These are phyloP conservation scores for Ricordea florida DNA, from an alignment of 92 coral and sea anemone genomes.

Conservation along the genomic window DNA sequence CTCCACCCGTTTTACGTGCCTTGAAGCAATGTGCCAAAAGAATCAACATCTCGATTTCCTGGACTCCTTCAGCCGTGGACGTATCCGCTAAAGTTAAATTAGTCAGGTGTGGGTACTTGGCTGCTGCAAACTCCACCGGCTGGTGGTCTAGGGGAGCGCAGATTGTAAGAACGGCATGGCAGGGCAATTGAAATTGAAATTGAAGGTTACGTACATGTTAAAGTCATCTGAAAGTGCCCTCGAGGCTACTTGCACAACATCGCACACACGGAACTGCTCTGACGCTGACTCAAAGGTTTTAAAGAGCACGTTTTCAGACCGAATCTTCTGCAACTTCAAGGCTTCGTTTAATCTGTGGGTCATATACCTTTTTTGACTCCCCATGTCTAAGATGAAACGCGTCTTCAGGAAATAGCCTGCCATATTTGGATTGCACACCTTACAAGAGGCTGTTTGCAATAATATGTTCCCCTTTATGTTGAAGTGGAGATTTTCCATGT, in stretches of 20 bases:
- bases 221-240: not conserved
- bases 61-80: not conserved
- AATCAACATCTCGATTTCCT: slow-evolving; percentile 31
- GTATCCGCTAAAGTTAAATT: slow-evolving; percentile 25
- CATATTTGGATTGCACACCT: slow-evolving; percentile 18
- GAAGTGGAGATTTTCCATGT: slow-evolving; percentile 38
- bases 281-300: slow-evolving; percentile 38
- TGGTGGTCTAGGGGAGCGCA: slow-evolving; percentile 33
- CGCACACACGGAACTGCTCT: slow-evolving; percentile 25
- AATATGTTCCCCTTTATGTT: not conserved
- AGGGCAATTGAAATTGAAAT: too few relatives aligned
- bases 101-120: slow-evolving; percentile 15
- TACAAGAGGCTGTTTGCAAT: slow-evolving; percentile 30
- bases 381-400: slow-evolving; percentile 37
- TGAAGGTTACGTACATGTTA: not conserved
- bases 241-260: slow-evolving; percentile 23
- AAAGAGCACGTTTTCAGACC: slow-evolving; percentile 24
- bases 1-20: slow-evolving; percentile 57
- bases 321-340: slow-evolving; percentile 12
- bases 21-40: slow-evolving; percentile 45
- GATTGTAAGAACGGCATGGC: slow-evolving; percentile 3
- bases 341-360: slow-evolving; percentile 7
- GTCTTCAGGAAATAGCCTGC: slow-evolving; percentile 12
- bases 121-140: slow-evolving; percentile 29
- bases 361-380: slow-evolving; percentile 38